These are phyloP conservation scores for Metopolophium dirhodum DNA, from an alignment of 1,140 invertebrate species.

Conservation along the genomic window DNA sequence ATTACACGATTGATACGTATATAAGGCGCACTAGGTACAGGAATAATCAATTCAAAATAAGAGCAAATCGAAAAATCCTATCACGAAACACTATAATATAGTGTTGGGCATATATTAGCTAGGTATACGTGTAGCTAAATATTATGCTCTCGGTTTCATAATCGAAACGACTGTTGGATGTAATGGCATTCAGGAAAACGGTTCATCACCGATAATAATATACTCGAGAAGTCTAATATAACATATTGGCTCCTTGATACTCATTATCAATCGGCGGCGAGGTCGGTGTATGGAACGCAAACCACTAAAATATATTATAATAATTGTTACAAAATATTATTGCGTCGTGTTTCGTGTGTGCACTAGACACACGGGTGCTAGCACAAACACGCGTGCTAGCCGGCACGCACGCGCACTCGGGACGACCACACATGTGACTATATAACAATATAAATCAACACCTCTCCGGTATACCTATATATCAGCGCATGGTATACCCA, in stretches of 20 bases:
- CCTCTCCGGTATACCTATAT: not conserved
- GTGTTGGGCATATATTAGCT: too few relatives aligned
- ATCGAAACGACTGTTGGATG: not conserved
- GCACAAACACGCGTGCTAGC: not conserved
- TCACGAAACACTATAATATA: not conserved
- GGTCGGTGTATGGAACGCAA: slow-evolving; percentile 23
- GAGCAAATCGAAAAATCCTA: not conserved
- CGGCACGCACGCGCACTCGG: not conserved
- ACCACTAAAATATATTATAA: not conserved
- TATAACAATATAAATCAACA: slow-evolving; percentile 23
- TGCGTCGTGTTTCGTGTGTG: slow-evolving; percentile 33
- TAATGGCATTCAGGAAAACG: not conserved
- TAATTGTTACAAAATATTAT: slow-evolving; percentile 27
- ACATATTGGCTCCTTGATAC: not conserved
- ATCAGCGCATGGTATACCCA: too few relatives aligned
- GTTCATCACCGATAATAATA: not conserved
- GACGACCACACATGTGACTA: not conserved
- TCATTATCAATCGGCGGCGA: slow-evolving; percentile 28
- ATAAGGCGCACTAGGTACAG: too few relatives aligned
- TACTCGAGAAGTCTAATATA: not conserved
- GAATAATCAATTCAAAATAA: not conserved
- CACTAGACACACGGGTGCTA: not conserved
- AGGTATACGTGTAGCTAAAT: not conserved
- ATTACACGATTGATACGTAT: too few relatives aligned
- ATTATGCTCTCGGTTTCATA: not conserved